Evolutionary conservation across 2,888 invertebrate genomes (phyloP).

Genomic region (Xylota sylvarum): DNA sequence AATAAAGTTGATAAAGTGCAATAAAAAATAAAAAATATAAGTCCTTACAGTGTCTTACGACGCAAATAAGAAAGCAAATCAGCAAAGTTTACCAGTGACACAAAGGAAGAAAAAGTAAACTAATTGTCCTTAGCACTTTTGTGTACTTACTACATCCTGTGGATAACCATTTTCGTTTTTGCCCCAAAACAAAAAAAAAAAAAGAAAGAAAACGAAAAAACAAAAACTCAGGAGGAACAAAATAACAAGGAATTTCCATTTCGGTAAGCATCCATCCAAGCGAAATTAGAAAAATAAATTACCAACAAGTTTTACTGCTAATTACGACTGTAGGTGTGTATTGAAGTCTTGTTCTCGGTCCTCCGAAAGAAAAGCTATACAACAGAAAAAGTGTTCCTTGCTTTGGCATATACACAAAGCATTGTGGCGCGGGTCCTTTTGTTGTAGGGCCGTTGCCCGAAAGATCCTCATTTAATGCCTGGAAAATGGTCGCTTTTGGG

Average conservation of each 20-base stretch:
- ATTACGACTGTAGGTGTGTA: slow-evolving; percentile 37
- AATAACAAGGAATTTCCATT: slow-evolving; percentile 63
- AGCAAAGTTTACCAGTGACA: slow-evolving; percentile 2
- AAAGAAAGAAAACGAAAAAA: no score
- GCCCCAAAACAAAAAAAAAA: no score
- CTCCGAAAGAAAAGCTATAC: background rate
- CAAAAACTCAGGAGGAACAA: background rate
- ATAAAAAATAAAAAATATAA: slow-evolving; percentile 18
- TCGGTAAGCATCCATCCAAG: slow-evolving; percentile 69
- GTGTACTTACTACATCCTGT: slow-evolving; percentile 37
- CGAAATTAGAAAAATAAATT: slow-evolving; percentile 66
- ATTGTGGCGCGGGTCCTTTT: background rate
- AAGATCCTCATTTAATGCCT: slow-evolving; percentile 5
- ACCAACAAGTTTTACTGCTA: slow-evolving; percentile 70
- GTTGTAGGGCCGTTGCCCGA: slow-evolving; percentile 1
- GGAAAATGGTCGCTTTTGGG: slow-evolving; percentile 14
- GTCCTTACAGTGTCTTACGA: slow-evolving; percentile 15
- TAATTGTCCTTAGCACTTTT: slow-evolving; percentile 25
- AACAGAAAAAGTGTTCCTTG: background rate
- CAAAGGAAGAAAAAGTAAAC: slow-evolving; percentile 23
- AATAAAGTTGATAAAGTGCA: slow-evolving; percentile 34
- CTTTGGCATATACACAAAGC: background rate
- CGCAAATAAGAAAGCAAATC: background rate
- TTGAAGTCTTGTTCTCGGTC: slow-evolving; percentile 1
- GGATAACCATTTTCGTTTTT: slow-evolving; percentile 55